Percentiles rank a stretch among this genome's conserved stretches.
These are phyloP conservation scores for Himalopsyche anomala DNA, from an alignment of 2,888 invertebrate species.

Conservation along the genomic window DNA sequence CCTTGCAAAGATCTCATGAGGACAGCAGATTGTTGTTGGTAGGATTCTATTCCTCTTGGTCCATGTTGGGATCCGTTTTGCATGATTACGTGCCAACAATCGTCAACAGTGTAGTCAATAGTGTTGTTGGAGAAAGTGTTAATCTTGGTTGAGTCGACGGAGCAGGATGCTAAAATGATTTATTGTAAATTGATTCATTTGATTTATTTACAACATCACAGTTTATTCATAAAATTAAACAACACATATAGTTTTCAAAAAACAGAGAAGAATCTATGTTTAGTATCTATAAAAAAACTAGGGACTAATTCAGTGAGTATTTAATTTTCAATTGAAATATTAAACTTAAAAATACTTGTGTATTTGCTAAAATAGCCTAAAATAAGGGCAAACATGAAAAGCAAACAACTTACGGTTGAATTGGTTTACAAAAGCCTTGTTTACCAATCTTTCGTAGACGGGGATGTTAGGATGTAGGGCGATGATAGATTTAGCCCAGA, in stretches of 20 bases:
- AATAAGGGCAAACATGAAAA: too few species aligned
- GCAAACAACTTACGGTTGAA: constrained; percentile 76
- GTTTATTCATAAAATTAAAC: too few species aligned
- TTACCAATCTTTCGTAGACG: constrained; percentile 68
- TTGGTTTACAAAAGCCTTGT: constrained; percentile 71
- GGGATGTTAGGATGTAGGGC: constrained; percentile 56
- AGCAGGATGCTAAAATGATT: constrained; percentile 72
- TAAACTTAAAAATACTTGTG: too few species aligned
- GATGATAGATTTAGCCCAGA: constrained; percentile 68
- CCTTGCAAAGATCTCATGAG: constrained; percentile 52
- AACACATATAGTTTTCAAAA: too few species aligned
- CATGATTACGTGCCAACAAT: constrained; percentile 75
- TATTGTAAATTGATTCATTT: too few species aligned
- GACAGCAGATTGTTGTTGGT: constrained; percentile 70
- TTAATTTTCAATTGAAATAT: too few species aligned
- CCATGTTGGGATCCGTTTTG: constrained; percentile 68
- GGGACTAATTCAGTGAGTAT: too few species aligned
- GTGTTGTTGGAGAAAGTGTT: constrained; percentile 78
- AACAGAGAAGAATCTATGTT: too few species aligned
- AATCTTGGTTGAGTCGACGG: constrained; percentile 73
- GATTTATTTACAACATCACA: too few species aligned
- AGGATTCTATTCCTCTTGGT: constrained; percentile 34
- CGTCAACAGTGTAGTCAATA: constrained; percentile 70
- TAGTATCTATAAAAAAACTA: too few species aligned
- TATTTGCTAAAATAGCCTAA: too few species aligned